phyloP scores from a whole-genome alignment of 1,140 invertebrate genomes.

The Pachypeltis micranthus region DNA sequence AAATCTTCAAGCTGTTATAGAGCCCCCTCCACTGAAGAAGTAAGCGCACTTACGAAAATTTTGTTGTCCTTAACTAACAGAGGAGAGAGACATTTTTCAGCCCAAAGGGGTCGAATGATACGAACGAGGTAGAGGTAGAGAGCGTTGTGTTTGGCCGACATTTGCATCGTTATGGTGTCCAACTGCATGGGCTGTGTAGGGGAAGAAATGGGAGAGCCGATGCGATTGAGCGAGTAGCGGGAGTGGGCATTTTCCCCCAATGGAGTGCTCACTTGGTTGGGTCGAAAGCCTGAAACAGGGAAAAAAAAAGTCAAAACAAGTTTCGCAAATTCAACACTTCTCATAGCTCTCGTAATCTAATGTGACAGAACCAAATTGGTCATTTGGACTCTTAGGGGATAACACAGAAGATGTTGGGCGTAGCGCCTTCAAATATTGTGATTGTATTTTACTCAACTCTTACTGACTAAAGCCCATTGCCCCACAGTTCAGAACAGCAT shows the following conservation, averaged over 20 bases:
- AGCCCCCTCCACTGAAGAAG: background rate
- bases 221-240: conserved; percentile 12
- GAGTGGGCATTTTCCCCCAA: conserved; percentile 16
- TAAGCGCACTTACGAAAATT: background rate
- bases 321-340: no score
- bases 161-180: conserved; percentile 8
- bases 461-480: no score
- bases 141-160: conserved; percentile 72
- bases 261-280: conserved; percentile 32
- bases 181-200: conserved; percentile 37
- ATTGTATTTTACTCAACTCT: no score
- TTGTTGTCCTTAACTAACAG: background rate
- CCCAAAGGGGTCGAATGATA: conserved; percentile 73
- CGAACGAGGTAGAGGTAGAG: conserved; percentile 81
- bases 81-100: conserved; percentile 41
- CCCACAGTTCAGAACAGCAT: no score
- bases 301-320: no score
- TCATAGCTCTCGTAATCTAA: no score
- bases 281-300: conserved; percentile 31
- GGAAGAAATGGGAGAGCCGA: conserved; percentile 34
- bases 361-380: no score
- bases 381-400: no score
- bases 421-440: no score
- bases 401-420: no score
- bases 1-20: background rate